Evolutionary conservation across 2,113 vertebrate species (phyloP).

Genomic region (Xenopus laevis): DNA sequence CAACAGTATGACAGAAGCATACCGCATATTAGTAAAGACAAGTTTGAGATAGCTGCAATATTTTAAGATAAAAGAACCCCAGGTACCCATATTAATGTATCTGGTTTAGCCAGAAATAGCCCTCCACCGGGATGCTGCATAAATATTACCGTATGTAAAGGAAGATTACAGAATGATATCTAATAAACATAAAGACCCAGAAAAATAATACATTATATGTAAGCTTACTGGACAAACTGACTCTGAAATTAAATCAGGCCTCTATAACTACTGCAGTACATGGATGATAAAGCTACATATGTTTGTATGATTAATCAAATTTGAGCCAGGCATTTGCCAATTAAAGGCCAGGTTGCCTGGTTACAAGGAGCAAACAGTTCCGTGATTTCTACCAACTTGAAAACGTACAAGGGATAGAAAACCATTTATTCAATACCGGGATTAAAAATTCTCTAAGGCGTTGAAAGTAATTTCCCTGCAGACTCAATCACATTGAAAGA

Average conservation of each 20-base stretch:
- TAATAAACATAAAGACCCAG: constrained; percentile 2
- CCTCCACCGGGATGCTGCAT: too few relatives aligned
- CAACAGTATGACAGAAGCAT: too few relatives aligned
- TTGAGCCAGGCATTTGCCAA: constrained; percentile 50
- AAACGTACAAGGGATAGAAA: background rate
- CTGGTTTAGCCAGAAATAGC: too few relatives aligned
- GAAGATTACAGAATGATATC: too few relatives aligned
- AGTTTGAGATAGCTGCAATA: too few relatives aligned
- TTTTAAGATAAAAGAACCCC: too few relatives aligned
- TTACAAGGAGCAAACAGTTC: constrained; percentile 40
- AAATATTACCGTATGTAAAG: too few relatives aligned
- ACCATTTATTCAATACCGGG: background rate
- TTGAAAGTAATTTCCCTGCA: background rate
- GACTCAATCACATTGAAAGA: background rate
- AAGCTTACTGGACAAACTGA: constrained; percentile 37
- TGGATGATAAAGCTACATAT: constrained; percentile 48
- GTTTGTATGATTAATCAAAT: constrained; percentile 56
- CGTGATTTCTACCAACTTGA: background rate
- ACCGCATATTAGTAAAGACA: too few relatives aligned
- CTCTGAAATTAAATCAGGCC: constrained; percentile 48
- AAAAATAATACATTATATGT: background rate
- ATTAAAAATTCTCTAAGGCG: background rate
- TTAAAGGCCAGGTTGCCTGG: constrained; percentile 55
- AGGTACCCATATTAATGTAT: too few relatives aligned
- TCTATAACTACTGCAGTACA: constrained; percentile 49